Evolutionary conservation across 2,113 vertebrate genomes (phyloP), one percentile per base, ranked within the genome.

Genomic region (Bambusicola thoracicus): DNA sequence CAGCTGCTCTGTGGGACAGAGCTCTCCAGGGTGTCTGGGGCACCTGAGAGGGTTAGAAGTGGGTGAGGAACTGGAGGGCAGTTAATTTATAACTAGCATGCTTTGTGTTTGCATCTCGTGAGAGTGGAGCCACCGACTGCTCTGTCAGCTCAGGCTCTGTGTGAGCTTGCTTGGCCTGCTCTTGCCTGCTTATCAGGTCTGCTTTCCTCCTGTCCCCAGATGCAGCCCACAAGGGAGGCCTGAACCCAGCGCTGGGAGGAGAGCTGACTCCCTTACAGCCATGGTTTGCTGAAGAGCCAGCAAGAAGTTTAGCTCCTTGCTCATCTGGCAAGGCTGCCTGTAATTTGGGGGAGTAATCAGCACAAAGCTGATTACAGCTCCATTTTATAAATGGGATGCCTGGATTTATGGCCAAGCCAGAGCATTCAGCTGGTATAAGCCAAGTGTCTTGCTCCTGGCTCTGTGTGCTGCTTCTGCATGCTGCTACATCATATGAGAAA

Each of bases 311-410:
- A 25, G 55, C 24, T 69, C 76, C 27, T n/a, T 30, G n/a, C 32
- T 73, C 17, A 6, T 32, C 22, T 51, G 78, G 22, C 68, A n/a
- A 38, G 69, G 69, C 61, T 36, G 63, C 34, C 51, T 44, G 62
- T 17, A 3, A 53, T 59, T 48, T 46, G 81, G 16, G 44, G 44
- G 10, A 80, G 61, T 69, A 58, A 43, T 81, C 41, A 4, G 13
- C 61, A 38, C 56, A 70, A 78, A 92, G 93, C 94, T 61, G 87
- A 63, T 92, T 72, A 75, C 56, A n/a, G 32, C 3, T 29, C 70
- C 53, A n/a, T 81, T 92, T 72, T n/a, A 5, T 68, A 87, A 63
- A 72, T 61, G 66, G 78, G 29, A 15, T 38, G 62, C 32, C 18
- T 90, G 87, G 56, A 41, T 91, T 89, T 90, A 44, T 88, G 76